Base-by-base conservation (phyloP, 1,140 invertebrate species). In the Drosophila truncata region DNA sequence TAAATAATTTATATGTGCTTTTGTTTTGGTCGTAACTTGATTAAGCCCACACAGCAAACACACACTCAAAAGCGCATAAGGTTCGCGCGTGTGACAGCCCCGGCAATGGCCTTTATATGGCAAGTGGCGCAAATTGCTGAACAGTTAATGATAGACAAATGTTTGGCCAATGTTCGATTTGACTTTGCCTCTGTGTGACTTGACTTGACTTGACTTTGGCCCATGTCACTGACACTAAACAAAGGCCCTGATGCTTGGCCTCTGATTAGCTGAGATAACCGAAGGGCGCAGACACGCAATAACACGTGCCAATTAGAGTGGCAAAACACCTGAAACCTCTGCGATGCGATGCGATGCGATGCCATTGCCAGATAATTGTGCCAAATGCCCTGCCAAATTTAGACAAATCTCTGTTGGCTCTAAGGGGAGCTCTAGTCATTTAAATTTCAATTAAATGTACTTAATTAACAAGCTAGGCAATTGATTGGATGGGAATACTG, bases 1-100 rank as follows among this genome's bases (percentile, higher is more conserved):
- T 87, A 87, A 87, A 87, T 90, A 87, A 87, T 88, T 87, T 87
- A 90, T 88, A 84, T 87, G 80, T 73, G 84, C 84, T 88, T 88
- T 87, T 90, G 85, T 80, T 87, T 78, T n/a, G 70, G 77, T 62
- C 72, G 84, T 87, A 87, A 87, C 66, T 87, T 87, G 84, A 87
- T 87, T 87, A 87, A 88, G 80, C 73, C 57, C 55, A 62, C 55
- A 62, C 41, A 46, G 44, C 52, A 41, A 25, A 16, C 37, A 58
- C 49, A 50, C 66, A 58, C 65, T 60, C 67, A 73, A 73, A 73
- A 73, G 70, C 70, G 70, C 70, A 73, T 73, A 41, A 41, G 54
- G 66, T 44, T 33, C 52, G 42, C 77, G 63, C 44, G 41, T 62
- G 71, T 65, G 33, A 69, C 65, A 49, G 61, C 20, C 50, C 31